Evolutionary conservation across 2,888 invertebrate species (phyloP).

Genomic region (Eupithecia vulgata): DNA sequence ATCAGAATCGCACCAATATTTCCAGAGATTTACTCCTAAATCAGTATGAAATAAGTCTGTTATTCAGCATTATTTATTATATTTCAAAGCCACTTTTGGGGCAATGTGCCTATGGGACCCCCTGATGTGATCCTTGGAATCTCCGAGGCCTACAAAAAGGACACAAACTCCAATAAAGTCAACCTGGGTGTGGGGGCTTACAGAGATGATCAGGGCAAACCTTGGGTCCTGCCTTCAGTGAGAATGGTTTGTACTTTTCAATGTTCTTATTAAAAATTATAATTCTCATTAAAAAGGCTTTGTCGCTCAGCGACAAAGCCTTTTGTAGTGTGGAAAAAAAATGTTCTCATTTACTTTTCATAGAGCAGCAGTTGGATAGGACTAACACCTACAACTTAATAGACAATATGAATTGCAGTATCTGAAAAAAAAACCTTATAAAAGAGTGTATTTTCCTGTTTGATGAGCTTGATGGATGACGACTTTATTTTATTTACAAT

Average conservation of each 20-base stretch:
- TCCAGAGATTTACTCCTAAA: neutral
- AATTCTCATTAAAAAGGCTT: too few relatives aligned
- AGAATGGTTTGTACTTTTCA: conserved; percentile 78
- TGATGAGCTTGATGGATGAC: neutral
- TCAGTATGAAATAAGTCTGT: neutral
- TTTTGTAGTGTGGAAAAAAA: too few relatives aligned
- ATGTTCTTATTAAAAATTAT: too few relatives aligned
- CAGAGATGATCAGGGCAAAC: conserved; percentile 98
- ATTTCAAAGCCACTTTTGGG: conserved; percentile 89
- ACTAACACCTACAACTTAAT: neutral
- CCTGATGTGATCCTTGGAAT: conserved; percentile 99
- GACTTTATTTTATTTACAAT: neutral
- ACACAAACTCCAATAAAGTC: conserved; percentile 95
- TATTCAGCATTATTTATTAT: conserved; percentile 7
- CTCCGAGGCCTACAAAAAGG: conserved; percentile 97
- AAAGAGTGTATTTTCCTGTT: neutral
- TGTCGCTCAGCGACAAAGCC: too few relatives aligned
- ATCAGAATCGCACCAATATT: neutral
- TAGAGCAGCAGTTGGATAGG: neutral
- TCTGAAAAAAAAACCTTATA: neutral
- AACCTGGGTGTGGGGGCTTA: conserved; percentile 99
- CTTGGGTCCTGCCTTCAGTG: conserved; percentile 96
- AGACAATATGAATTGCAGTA: neutral
- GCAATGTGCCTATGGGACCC: conserved; percentile 96
- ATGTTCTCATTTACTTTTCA: neutral